Base-by-base conservation (phyloP, 2,113 vertebrate species). In the Festucalex cinctus region DNA sequence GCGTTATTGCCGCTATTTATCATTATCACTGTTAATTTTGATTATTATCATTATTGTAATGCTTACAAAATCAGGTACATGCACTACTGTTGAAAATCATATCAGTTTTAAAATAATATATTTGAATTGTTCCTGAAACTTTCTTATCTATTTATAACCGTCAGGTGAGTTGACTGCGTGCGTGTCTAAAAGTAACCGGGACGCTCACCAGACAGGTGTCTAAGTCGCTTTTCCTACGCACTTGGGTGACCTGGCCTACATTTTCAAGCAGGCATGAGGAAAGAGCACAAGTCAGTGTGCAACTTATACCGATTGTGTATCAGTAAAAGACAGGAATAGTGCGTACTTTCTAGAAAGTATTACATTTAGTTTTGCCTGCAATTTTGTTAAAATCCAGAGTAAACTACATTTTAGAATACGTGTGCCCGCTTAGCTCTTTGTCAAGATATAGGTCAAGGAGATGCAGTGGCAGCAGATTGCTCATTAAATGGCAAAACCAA, bases 401-500 rank as follows among this genome's bases (percentile, higher is more conserved):
- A 41, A 4, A 41, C 39, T 14, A 13, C 8, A n/a, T 67, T 12
- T 69, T 58, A 48, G 39, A 24, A 53, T 66, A 28, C 62, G 37
- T 74, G 66, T 53, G 76, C 65, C 74, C 66, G 35, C 53, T 68
- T n/a, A 9, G 54, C 32, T 70, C 64, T 57, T 71, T 73, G 63
- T 64, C 65, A 46, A 78, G 85, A 90, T 88, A 75, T 87, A 89
- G 86, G 89, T 88, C 88, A 88, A 76, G 87, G 71, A 67, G 79
- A 76, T 78, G 75, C 72, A 74, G 78, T 76, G 71, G 74, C 72
- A 85, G 75, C 89, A 91, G 89, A 89, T 88, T 89, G 91, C 87
- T 91, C 85, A 85, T 91, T 91, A 91, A 86, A 78, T 75, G 79
- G 75, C 81, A 86, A 89, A n/a, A 86, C 75, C 83, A 88, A 90